phyloP scores from a whole-genome alignment of 2,888 invertebrate genomes.

The Parelbella ahira region DNA sequence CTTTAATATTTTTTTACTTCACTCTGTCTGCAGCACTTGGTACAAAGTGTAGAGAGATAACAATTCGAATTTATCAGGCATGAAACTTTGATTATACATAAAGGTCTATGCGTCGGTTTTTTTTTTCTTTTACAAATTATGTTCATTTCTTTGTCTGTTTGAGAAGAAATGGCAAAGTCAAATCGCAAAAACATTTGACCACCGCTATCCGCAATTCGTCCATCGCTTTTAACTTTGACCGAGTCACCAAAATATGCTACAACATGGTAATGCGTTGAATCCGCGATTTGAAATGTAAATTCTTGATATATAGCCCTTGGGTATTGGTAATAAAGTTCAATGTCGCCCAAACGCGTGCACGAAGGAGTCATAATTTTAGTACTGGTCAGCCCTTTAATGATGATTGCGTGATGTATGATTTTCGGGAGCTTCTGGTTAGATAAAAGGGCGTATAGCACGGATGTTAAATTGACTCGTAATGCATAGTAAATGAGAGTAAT shows the following conservation, averaged over 20 bases:
- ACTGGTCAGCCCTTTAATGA: conserved; percentile 24
- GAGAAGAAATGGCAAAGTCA: too few relatives aligned
- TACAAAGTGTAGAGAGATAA: too few relatives aligned
- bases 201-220: too few relatives aligned
- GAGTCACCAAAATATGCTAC: conserved; percentile 50
- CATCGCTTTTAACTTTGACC: conserved; percentile 32
- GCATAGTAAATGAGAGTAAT: conserved; percentile 3
- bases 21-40: too few relatives aligned
- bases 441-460: conserved; percentile 10
- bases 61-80: too few relatives aligned
- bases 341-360: conserved; percentile 24
- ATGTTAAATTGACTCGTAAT: conserved; percentile 9
- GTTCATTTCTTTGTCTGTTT: too few relatives aligned
- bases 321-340: conserved; percentile 41
- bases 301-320: conserved; percentile 36
- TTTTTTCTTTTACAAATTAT: too few relatives aligned
- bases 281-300: conserved; percentile 35
- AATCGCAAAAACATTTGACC: too few relatives aligned
- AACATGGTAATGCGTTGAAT: conserved; percentile 39
- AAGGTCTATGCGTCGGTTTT: too few relatives aligned
- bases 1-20: too few relatives aligned
- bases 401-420: conserved; percentile 24
- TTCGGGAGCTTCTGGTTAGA: conserved; percentile 22
- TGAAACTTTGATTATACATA: too few relatives aligned
- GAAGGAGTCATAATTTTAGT: conserved; percentile 15